A percentile compares a stretch with the other conserved stretches of the same genome.
These are phyloP conservation scores for Pseudococcus longispinus DNA, from an alignment of 2,888 invertebrate species.

Conservation along the genomic window DNA sequence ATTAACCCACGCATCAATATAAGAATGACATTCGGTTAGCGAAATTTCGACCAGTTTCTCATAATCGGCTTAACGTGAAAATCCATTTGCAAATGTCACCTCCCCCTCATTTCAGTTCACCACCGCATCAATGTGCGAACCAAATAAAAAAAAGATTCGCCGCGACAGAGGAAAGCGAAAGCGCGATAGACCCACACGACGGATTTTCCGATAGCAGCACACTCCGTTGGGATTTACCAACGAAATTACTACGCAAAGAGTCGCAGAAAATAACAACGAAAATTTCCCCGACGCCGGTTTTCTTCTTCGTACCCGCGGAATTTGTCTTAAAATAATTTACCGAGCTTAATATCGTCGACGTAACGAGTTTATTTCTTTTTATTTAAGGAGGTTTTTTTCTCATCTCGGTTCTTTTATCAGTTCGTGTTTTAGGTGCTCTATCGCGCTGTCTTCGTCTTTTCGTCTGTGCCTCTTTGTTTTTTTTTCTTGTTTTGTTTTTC, in stretches of 20 bases:
- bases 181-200: neutral
- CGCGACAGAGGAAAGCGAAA: neutral
- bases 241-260: neutral
- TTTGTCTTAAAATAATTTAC: conserved; percentile 20
- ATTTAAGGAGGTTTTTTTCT: conserved; percentile 8
- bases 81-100: conserved; percentile 37
- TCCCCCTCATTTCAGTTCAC: neutral
- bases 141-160: neutral
- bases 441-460: neutral
- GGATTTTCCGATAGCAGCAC: conserved; percentile 7
- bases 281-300: neutral
- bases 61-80: conserved; percentile 39
- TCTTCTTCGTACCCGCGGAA: neutral
- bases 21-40: neutral
- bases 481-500: neutral
- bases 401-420: neutral
- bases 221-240: neutral
- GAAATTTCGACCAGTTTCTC: conserved; percentile 28
- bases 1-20: neutral
- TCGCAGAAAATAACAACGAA: neutral
- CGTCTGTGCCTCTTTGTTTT: neutral
- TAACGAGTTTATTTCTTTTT: conserved; percentile 24
- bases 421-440: neutral
- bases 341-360: conserved; percentile 3
- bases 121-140: neutral